A percentile compares a stretch with the other conserved stretches of the same genome.
Evolutionary conservation across 2,797 vertebrate genomes (phyloP).

Genomic region (Microctenopoma lineatum): DNA sequence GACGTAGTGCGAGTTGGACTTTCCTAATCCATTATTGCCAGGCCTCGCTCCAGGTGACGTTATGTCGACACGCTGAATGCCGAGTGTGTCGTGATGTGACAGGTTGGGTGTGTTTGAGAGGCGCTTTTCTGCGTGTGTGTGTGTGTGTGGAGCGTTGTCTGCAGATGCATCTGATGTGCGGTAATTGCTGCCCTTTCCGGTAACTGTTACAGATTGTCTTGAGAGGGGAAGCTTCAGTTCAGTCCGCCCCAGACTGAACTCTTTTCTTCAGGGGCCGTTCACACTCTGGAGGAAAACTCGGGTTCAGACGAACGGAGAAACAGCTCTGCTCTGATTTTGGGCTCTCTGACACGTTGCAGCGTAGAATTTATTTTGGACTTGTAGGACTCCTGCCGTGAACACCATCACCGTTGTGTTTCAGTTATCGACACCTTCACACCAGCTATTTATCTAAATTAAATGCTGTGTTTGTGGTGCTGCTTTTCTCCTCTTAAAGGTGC

Average conservation of each 20-base stretch:
- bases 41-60: constrained; percentile 78
- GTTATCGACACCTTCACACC: constrained; percentile 52
- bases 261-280: constrained; percentile 55
- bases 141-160: constrained; percentile 40
- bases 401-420: constrained; percentile 44
- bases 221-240: constrained; percentile 52
- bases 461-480: constrained; percentile 10
- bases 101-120: constrained; percentile 45
- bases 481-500: constrained; percentile 29
- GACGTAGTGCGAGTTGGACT: constrained; percentile 74
- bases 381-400: constrained; percentile 50
- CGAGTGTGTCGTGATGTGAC: constrained; percentile 75
- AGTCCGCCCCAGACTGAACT: constrained; percentile 44
- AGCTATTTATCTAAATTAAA: constrained; percentile 38
- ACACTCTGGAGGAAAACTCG: constrained; percentile 19
- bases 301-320: constrained; percentile 26
- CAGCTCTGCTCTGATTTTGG: constrained; percentile 37
- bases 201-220: constrained; percentile 68
- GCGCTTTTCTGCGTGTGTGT: constrained; percentile 25
- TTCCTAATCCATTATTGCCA: constrained; percentile 79
- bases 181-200: constrained; percentile 79
- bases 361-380: constrained; percentile 45
- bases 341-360: constrained; percentile 32
- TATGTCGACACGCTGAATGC: constrained; percentile 68
- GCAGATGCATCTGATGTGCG: constrained; percentile 70